These are phyloP conservation scores for Channa maculata DNA, from an alignment of 2,113 vertebrate genomes.

Conservation along the genomic window DNA sequence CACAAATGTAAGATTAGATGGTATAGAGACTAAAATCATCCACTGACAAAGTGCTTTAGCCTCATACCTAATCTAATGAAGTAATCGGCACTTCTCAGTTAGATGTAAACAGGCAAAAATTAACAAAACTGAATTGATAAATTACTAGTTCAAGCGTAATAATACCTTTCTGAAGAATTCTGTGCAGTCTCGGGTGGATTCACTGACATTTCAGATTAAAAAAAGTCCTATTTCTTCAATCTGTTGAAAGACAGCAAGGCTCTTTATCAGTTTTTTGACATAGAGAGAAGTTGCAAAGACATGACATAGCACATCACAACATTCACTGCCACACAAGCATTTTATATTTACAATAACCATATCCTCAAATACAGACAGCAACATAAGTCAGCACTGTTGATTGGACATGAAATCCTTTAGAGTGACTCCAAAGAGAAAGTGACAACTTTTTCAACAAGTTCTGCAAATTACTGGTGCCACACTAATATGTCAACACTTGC, in stretches of 20 bases:
- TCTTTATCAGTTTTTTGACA: slow-evolving; percentile 26
- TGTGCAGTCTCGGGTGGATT: slow-evolving; percentile 74
- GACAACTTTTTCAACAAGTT: slow-evolving; percentile 35
- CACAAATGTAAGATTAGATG: neutral
- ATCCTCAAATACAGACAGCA: neutral
- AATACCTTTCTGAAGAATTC: slow-evolving; percentile 75
- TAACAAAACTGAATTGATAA: neutral
- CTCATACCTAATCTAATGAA: neutral
- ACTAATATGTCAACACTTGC: slow-evolving; percentile 1
- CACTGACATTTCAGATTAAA: slow-evolving; percentile 77
- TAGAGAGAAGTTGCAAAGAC: no score
- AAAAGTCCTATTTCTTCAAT: slow-evolving; percentile 64
- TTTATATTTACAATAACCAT: neutral
- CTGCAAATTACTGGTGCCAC: neutral
- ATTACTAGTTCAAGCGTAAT: neutral
- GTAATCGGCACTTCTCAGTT: neutral
- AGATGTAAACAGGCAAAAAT: neutral
- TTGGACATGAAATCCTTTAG: neutral
- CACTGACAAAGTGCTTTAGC: neutral
- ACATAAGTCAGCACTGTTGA: neutral
- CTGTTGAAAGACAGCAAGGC: slow-evolving; percentile 58
- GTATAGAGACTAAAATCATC: neutral
- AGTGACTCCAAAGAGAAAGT: neutral
- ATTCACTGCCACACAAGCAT: neutral
- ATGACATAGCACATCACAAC: neutral